These are phyloP conservation scores for Rhamnusium bicolor DNA, from an alignment of 2,888 invertebrate genomes.

Conservation along the genomic window DNA sequence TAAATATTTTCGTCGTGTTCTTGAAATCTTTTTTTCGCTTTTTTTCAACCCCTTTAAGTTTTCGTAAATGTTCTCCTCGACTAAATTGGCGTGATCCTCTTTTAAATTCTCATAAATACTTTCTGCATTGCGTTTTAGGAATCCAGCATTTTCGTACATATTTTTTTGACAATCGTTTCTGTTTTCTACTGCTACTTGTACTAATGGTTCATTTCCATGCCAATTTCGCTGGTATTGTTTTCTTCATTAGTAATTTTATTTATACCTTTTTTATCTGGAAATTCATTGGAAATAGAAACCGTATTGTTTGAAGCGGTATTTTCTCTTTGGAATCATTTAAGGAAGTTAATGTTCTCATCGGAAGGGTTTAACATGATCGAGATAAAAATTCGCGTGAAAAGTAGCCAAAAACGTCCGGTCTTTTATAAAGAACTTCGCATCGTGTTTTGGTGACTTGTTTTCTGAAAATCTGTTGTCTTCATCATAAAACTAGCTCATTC, in stretches of 20 bases:
- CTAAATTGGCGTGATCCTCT: constrained; percentile 32
- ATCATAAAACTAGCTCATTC: constrained; percentile 53
- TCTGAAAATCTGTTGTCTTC: constrained; percentile 42
- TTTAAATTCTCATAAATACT: constrained; percentile 59
- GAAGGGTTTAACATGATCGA: constrained; percentile 70
- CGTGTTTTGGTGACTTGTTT: constrained; percentile 40
- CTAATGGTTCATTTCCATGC: constrained; percentile 42
- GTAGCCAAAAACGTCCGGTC: constrained; percentile 68
- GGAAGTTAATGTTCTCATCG: constrained; percentile 70
- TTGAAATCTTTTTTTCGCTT: constrained; percentile 35
- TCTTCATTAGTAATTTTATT: constrained; percentile 32
- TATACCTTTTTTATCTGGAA: no score
- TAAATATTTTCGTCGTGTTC: constrained; percentile 54
- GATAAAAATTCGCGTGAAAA: constrained; percentile 70
- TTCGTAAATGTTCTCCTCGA: constrained; percentile 58
- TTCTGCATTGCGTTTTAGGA: constrained; percentile 49
- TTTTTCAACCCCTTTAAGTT: constrained; percentile 43
- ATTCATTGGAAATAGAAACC: no score
- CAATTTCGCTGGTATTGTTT: constrained; percentile 40
- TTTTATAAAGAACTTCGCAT: constrained; percentile 60
- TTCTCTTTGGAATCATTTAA: constrained; percentile 67
- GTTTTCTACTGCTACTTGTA: constrained; percentile 30
- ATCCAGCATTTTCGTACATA: constrained; percentile 58
- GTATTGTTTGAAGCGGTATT: no score
- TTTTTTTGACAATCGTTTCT: constrained; percentile 48